Base-by-base conservation (phyloP, 2,113 vertebrate genomes). In the Plecotus auritus region DNA sequence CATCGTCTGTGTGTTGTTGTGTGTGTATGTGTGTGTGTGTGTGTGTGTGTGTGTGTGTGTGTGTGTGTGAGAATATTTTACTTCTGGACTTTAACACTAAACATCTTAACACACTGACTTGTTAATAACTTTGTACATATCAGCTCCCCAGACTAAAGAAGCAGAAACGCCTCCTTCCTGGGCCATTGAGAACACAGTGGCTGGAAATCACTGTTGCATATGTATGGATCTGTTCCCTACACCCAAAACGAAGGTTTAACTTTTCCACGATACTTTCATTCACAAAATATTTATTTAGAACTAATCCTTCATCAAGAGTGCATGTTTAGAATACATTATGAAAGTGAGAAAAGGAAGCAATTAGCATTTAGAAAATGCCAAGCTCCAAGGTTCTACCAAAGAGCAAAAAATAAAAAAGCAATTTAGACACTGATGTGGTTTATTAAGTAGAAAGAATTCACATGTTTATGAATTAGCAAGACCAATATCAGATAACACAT, bases 301-400 rank as follows among this genome's bases (percentile, higher is more conserved):
- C 88, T 92, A 97, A 97, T 96, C 83, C 26, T 96, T 93, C 64
- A 96, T 91, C 67, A 94, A 61, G 92, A 90, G 23, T 40, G 13
- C 96, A 72, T 77, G 61, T 89, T 93, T 92, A 40, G 45, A 97
- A 96, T 97, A 94, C 95, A 88, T 97, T 91, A 94, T 32, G 87
- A 84, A 40, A 80, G 67, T 96, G 88, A 95, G 14, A 2, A 97
- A 95, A 97, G 94, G 88, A 96, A 94, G 54, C 86, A 97, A 97
- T 97, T 94, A 97, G 93, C 0, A 96, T 98, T 97, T 97, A 97
- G 74, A 95, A 88, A 98, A 96, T 86, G 64, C 66, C 94, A 91
- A 85, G 16, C 76, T 97, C 73, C 66, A 94, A 97, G 85, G 93
- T 98, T 95, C 96, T 73, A 90, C 0, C 8, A 78, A 96, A 85